These are phyloP conservation scores for Labeo catla DNA, from an alignment of 2,113 vertebrate genomes.

Conservation along the genomic window DNA sequence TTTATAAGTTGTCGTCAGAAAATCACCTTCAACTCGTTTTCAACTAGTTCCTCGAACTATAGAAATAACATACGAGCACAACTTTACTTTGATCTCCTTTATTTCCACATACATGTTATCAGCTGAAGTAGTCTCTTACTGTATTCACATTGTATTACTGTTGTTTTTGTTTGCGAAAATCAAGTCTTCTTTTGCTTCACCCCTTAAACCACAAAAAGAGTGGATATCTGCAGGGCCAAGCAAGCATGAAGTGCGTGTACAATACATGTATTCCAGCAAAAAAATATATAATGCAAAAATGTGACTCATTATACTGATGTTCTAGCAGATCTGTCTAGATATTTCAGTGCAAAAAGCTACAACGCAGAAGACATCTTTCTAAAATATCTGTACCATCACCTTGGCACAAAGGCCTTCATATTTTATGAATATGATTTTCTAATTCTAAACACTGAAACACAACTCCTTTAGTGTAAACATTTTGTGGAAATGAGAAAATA, in stretches of 20 bases:
- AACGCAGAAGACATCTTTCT: not conserved
- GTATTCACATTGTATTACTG: conserved; percentile 12
- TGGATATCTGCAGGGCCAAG: not conserved
- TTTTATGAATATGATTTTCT: not conserved
- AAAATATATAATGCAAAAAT: not conserved
- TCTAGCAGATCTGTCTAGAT: not conserved
- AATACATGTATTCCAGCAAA: conserved; percentile 21
- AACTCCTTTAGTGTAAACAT: conserved; percentile 16
- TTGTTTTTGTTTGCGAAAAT: not conserved
- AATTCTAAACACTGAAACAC: not conserved
- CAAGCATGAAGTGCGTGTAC: not conserved
- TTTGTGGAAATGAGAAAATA: not conserved
- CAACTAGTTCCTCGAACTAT: not conserved
- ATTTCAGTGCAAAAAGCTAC: conserved; percentile 26
- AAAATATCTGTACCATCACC: conserved; percentile 20
- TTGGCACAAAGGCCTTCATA: conserved; percentile 2
- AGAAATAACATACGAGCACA: conserved; percentile 44
- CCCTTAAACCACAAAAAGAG: not conserved
- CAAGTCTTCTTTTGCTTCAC: not conserved
- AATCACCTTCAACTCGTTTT: not conserved
- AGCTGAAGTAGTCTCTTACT: conserved; percentile 29
- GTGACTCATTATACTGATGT: not conserved
- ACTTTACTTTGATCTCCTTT: conserved; percentile 47
- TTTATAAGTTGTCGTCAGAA: not conserved
- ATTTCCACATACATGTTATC: conserved; percentile 52